phyloP scores from a whole-genome alignment of 2,113 vertebrate species.

The Cichladusa arquata region DNA sequence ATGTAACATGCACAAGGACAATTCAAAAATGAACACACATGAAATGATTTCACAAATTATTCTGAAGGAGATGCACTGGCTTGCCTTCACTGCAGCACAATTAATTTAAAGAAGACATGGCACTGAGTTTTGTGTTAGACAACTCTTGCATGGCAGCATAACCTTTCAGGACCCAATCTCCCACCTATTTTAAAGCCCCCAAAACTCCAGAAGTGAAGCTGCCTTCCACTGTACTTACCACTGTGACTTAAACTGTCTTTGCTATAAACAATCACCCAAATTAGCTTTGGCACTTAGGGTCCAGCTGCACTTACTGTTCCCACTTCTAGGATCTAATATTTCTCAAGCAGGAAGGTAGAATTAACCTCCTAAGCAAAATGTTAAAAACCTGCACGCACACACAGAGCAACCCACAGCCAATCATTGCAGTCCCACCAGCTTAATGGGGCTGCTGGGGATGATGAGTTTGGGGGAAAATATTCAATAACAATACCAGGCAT shows the following conservation, averaged over 20 bases:
- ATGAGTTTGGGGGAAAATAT: background rate
- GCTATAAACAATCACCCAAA: background rate
- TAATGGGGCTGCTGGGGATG: background rate
- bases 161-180: background rate
- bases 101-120: background rate
- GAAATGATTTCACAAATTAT: background rate
- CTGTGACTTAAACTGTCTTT: background rate
- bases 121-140: background rate
- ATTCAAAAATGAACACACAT: background rate
- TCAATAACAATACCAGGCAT: constrained; percentile 1
- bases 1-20: background rate
- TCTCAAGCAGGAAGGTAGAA: background rate
- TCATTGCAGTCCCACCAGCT: background rate
- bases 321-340: background rate
- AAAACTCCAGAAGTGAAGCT: background rate
- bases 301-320: background rate
- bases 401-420: background rate
- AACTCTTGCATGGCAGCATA: background rate
- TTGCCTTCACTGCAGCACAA: background rate
- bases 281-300: background rate
- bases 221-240: background rate
- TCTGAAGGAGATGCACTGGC: background rate
- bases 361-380: background rate
- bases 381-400: background rate
- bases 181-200: background rate